phyloP scores from a whole-genome alignment of 2,113 vertebrate genomes.

The Dryoscopus gambensis region DNA sequence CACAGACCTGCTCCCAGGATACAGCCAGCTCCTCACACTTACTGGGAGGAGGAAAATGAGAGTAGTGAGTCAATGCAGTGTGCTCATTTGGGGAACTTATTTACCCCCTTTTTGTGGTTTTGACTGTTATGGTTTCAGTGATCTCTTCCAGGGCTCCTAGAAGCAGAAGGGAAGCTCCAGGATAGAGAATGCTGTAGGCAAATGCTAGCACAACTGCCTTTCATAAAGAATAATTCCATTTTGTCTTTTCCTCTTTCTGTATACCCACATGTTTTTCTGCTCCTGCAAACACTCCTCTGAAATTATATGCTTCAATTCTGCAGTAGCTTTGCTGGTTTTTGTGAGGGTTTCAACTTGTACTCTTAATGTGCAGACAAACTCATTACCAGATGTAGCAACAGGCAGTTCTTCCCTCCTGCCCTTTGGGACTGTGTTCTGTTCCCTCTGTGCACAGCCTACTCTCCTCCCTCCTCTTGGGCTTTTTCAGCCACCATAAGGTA shows the following conservation, averaged over 20 bases:
- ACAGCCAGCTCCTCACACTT: fast-evolving
- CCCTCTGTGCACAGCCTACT: neutral
- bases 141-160: neutral
- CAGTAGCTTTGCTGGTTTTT: neutral
- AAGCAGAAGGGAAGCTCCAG: neutral
- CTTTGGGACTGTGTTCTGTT: neutral
- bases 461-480: neutral
- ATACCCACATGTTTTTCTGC: conserved; percentile 4
- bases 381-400: neutral
- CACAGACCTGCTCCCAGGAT: neutral
- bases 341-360: neutral
- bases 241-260: neutral
- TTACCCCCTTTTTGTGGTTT: neutral
- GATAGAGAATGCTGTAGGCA: neutral
- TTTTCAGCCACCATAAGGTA: neutral
- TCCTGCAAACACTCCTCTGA: conserved; percentile 13
- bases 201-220: neutral
- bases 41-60: neutral
- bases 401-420: neutral
- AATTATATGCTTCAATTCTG: conserved; percentile 9
- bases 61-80: neutral
- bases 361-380: neutral
- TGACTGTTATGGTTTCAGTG: neutral
- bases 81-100: neutral
- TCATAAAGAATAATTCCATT: neutral